phyloP scores from a whole-genome alignment of 2,797 vertebrate species.

The Sorex maritimensis region DNA sequence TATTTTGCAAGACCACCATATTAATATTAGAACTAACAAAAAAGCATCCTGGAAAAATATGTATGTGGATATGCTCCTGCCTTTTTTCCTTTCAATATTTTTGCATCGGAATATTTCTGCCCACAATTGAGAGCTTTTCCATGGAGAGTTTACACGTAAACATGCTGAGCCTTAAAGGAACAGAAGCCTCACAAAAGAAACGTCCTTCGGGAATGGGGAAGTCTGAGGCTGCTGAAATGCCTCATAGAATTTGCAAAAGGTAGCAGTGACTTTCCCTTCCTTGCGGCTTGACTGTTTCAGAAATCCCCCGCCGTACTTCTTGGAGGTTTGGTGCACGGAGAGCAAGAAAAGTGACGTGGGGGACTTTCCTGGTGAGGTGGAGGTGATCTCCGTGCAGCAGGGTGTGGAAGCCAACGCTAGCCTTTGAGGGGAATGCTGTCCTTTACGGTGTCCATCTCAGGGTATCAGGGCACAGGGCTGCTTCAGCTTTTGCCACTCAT shows the following conservation, averaged over 20 bases:
- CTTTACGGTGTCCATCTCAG: no score
- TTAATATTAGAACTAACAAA: slow-evolving; percentile 29
- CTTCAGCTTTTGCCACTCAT: no score
- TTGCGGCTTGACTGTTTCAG: slow-evolving; percentile 52
- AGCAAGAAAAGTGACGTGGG: slow-evolving; percentile 21
- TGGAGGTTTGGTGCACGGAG: slow-evolving; percentile 39
- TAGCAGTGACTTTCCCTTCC: slow-evolving; percentile 49
- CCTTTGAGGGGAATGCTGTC: neutral
- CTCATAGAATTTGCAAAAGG: slow-evolving; percentile 51
- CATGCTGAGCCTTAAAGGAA: slow-evolving; percentile 57
- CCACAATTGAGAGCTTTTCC: slow-evolving; percentile 63
- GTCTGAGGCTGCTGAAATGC: neutral
- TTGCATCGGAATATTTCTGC: slow-evolving; percentile 61
- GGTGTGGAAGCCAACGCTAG: neutral
- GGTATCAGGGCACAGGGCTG: no score
- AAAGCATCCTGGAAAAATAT: slow-evolving; percentile 31
- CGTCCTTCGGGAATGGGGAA: slow-evolving; percentile 52
- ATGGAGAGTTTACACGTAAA: slow-evolving; percentile 64
- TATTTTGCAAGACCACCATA: slow-evolving; percentile 45
- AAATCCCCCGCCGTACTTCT: slow-evolving; percentile 54
- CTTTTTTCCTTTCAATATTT: slow-evolving; percentile 51
- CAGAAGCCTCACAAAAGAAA: slow-evolving; percentile 59
- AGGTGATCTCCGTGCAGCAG: neutral
- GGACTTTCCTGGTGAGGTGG: no score
- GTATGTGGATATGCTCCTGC: slow-evolving; percentile 46